Evolutionary conservation across 2,113 vertebrate genomes (phyloP).

Genomic region (Fulmarus glacialis): DNA sequence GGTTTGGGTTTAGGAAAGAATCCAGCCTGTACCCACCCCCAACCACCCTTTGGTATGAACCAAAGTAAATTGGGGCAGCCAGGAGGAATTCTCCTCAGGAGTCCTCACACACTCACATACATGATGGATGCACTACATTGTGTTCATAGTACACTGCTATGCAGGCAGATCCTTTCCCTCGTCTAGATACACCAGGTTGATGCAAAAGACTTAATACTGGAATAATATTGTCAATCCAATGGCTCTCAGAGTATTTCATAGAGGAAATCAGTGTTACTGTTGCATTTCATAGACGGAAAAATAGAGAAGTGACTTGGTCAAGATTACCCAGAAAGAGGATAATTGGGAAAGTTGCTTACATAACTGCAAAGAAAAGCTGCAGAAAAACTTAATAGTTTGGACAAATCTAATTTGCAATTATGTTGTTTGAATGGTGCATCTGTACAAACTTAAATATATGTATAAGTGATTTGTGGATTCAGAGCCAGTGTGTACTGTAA

Average conservation of each 20-base stretch:
- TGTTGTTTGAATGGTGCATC: neutral
- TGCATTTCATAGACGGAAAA: neutral
- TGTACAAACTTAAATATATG: neutral
- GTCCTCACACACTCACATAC: neutral
- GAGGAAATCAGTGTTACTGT: neutral
- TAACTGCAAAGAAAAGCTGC: neutral
- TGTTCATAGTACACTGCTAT: accelerated
- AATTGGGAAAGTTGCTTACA: neutral
- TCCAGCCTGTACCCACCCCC: neutral
- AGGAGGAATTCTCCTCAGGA: neutral
- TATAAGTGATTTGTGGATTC: neutral
- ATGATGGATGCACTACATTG: neutral
- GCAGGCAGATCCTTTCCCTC: neutral
- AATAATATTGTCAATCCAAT: accelerated
- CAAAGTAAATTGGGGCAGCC: neutral
- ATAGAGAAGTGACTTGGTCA: neutral
- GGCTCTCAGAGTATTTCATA: neutral
- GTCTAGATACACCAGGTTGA: neutral
- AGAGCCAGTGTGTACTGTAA: neutral
- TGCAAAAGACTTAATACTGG: neutral
- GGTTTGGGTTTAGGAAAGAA: neutral
- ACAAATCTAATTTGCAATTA: neutral
- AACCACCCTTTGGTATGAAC: neutral
- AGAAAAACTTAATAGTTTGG: neutral
- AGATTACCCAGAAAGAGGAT: neutral